phyloP scores from a whole-genome alignment of 2,113 vertebrate genomes.

The Hystrix cristata region DNA sequence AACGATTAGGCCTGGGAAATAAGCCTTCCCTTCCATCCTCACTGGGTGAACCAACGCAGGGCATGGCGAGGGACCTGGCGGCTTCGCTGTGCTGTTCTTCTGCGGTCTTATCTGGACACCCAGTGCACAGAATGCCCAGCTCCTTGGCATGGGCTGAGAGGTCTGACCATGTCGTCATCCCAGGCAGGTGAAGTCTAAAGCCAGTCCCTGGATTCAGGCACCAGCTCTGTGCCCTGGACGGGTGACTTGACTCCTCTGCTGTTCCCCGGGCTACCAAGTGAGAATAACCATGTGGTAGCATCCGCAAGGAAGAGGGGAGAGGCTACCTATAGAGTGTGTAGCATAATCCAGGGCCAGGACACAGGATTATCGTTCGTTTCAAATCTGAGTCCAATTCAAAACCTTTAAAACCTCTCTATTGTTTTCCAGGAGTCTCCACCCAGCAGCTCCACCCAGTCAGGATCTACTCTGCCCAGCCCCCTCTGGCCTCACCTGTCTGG shows the following conservation, averaged over 20 bases:
- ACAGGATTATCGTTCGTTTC: neutral
- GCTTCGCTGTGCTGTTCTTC: neutral
- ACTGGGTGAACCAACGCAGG: accelerated
- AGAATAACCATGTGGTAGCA: neutral
- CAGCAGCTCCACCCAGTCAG: constrained; percentile 24
- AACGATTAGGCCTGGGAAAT: neutral
- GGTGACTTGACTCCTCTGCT: neutral
- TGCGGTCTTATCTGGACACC: neutral
- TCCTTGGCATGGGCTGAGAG: neutral
- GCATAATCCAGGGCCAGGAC: neutral
- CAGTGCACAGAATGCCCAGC: neutral
- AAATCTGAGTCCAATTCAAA: neutral
- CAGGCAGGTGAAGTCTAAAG: neutral
- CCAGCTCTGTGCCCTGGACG: constrained; percentile 4
- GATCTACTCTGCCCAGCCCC: constrained; percentile 47
- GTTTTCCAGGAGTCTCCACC: constrained; percentile 48
- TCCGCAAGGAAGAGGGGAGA: neutral
- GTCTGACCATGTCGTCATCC: neutral
- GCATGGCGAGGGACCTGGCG: neutral
- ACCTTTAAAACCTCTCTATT: constrained; percentile 22
- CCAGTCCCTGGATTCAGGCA: neutral
- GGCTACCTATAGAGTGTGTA: neutral
- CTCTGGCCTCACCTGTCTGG: constrained; percentile 68
- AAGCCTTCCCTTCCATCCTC: neutral
- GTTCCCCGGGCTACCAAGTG: constrained; percentile 7